Percentiles rank a stretch among this genome's conserved stretches.
phyloP scores from a whole-genome alignment of 2,888 invertebrate species.

The Lottia scabra region DNA sequence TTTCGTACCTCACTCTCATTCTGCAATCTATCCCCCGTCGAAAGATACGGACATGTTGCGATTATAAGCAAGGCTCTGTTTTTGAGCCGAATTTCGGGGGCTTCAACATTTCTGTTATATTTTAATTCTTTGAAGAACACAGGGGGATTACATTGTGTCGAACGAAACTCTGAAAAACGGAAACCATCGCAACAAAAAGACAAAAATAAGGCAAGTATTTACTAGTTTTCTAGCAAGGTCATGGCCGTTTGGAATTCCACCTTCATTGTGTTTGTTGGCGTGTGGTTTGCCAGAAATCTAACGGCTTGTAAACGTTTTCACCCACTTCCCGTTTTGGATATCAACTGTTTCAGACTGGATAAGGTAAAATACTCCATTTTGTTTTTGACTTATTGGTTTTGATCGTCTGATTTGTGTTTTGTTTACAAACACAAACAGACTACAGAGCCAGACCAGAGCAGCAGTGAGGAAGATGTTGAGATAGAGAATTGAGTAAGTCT shows the following conservation, averaged over 20 bases:
- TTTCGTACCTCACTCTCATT: conserved; percentile 39
- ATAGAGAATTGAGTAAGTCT: no score
- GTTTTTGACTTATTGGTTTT: no score
- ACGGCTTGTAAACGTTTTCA: background rate
- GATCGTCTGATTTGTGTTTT: no score
- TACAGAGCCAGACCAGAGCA: no score
- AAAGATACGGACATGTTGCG: conserved; percentile 50
- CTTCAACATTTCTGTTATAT: conserved; percentile 28
- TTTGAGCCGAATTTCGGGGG: conserved; percentile 58
- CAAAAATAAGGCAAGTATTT: conserved; percentile 12
- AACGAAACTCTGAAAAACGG: conserved; percentile 24
- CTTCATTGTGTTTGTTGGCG: conserved; percentile 2
- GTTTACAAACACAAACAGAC: no score
- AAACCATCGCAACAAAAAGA: conserved; percentile 21
- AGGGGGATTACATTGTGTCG: conserved; percentile 31
- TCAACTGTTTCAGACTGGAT: background rate
- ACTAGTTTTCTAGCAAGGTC: conserved; percentile 15
- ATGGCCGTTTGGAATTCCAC: conserved; percentile 16
- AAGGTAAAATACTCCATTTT: no score
- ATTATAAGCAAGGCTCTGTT: conserved; percentile 55
- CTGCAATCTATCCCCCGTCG: conserved; percentile 55
- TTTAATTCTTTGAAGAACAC: conserved; percentile 23
- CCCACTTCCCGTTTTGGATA: background rate
- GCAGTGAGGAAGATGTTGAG: no score
- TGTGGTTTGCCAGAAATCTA: conserved; percentile 2